Base-by-base conservation (phyloP, 2,113 vertebrate genomes). In the Platysteira castanea region DNA sequence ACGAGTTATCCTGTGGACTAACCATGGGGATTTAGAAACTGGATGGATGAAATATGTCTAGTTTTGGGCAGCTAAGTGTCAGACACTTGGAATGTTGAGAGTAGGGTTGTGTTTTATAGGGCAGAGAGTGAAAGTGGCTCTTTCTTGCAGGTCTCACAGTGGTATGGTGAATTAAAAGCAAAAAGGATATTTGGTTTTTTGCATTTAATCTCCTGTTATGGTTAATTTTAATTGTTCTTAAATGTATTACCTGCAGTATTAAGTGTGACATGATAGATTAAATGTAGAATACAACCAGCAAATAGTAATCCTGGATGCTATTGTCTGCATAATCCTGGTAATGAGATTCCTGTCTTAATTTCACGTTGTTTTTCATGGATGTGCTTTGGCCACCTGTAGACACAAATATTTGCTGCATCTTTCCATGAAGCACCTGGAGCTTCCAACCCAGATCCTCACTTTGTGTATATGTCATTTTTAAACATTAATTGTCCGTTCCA, bases 301-400 rank as follows among this genome's bases (percentile, higher is more conserved):
- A 95, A 68, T 41, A 27, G 28, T 87, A 87, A 94, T 96, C 57
- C 70, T 42, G 37, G 14, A 49, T 73, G 37, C 69, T 85, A 37
- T 94, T 95, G 89, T 94, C 81, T 96, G 22, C 0, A 2, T 95
- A 96, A 89, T 95, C 81, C 69, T 42, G 26, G 13, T 87, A 96
- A 96, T 6, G 6, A 82, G 89, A 94, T 93, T 95, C 49, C 49
- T 33, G 22, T 84, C 84, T 86, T 54, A 46, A 8, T 88, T 93
- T 90, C 9, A 7, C 0, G 0, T 68, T 35, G 46, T 70, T 37
- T 89, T 89, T 87, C 13, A 5, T 76, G 64, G 53, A 46, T 56
- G 49, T 53, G 21, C 74, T 76, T 79, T 1, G 10, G 60, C 57
- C 65, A 79, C 61, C 37, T 91, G 70, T 68, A 82, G 93, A 13